A percentile compares a stretch with the other conserved stretches of the same genome.
Conservation (phyloP, 30 jellyfish, hydroid and myxozoan species). For the Sanderia malayensis region DNA sequence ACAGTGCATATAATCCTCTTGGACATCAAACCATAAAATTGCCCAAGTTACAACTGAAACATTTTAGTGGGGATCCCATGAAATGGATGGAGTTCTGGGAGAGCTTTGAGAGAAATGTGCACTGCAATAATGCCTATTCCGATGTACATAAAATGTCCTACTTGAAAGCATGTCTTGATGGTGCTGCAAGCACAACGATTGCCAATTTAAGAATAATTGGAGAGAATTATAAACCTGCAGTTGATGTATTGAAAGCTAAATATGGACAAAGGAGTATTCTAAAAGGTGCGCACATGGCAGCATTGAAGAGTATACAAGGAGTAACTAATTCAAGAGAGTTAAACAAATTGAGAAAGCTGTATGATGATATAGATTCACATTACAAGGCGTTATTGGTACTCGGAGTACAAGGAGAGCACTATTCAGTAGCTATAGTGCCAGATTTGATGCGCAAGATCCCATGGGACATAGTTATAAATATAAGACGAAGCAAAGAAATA, state of each 20-base stretch:
- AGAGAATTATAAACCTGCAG: slow-evolving; percentile 28
- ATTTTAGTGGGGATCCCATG: background rate
- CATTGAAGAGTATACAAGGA: slow-evolving; percentile 14
- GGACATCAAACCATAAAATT: background rate
- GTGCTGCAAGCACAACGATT: slow-evolving; percentile 42
- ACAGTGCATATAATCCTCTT: background rate
- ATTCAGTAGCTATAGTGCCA: slow-evolving; percentile 32
- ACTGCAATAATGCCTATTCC: background rate
- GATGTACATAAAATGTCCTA: slow-evolving; percentile 22
- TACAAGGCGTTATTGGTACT: slow-evolving; percentile 21
- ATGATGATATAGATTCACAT: slow-evolving; percentile 28
- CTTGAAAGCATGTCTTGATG: slow-evolving; percentile 38
- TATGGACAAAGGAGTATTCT: slow-evolving; percentile 16
- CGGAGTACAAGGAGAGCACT: slow-evolving; percentile 41
- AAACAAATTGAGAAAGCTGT: slow-evolving; percentile 7
- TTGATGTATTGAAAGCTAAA: slow-evolving; percentile 6
- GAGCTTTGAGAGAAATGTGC: background rate
- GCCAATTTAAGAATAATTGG: slow-evolving; percentile 20
- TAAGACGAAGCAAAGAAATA: slow-evolving; percentile 5
- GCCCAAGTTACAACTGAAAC: background rate
- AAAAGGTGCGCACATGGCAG: slow-evolving; percentile 25
- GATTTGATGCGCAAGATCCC: slow-evolving; percentile 27
- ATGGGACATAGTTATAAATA: slow-evolving; percentile 13
- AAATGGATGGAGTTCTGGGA: background rate
- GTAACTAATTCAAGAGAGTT: slow-evolving; percentile 7